Base-by-base conservation (phyloP, 2,888 invertebrate species). In the Onchidella celtica region DNA sequence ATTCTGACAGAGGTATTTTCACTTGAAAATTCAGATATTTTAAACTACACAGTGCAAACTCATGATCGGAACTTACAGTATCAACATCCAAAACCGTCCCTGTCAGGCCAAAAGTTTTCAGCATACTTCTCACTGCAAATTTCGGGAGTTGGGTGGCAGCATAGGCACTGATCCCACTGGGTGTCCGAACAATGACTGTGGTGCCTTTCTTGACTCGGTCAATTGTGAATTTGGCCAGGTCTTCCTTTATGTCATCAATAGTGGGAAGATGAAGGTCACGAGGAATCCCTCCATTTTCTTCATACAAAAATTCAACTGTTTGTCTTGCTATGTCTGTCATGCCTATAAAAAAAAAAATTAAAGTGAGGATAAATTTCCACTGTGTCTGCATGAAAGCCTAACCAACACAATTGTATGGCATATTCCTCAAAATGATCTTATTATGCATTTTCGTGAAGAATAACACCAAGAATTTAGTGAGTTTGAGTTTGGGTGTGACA, bases 261-360 rank as follows among this genome's bases (percentile, higher is more conserved):
- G 93, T 93, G 0, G 93, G 93, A 36, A 93, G 90, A 84, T 93
- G 92, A 72, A 93, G 90, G 81, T 93, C 93, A 47, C 92, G 88
- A 1, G 93, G 93, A 81, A 93, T 91, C 0, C 93, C 93, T 6
- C 93, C 93, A 86, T 92, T 93, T 82, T 93, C 93, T 83, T 93
- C 93, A 86, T 93, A 93, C 40, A 93, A 87, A 84, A 93, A 93
- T 83, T 93, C 93, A 3, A 93, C 93, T 1, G 93, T 93, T 86
- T 93, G 93, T 77, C 93, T 85, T 0, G 93, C 93, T 80, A 93
- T 93, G 81, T 93, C 93, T 27, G 92, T 91, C 93, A 93, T 93
- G 47, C 93, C 93, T 90, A 85, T 0, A 81, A 40, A 76, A 36
- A 0, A 68, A 36, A 40, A 57, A 24, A 21, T 34, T 32, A 14